These are phyloP conservation scores for Lanius ludovicianus DNA, from an alignment of 2,113 vertebrate genomes.

Conservation along the genomic window DNA sequence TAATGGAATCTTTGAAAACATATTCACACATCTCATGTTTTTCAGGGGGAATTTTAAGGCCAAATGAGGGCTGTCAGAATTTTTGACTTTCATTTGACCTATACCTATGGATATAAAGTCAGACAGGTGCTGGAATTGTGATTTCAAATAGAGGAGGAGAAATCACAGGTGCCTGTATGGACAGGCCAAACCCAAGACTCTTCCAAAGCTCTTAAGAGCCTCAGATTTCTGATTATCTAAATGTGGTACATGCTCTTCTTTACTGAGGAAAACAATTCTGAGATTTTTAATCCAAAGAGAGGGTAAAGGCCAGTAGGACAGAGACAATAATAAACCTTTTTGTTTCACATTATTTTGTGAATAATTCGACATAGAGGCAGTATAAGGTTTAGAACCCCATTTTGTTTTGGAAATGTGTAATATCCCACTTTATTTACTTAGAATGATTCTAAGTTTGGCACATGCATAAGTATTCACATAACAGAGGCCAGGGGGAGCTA, in stretches of 20 bases:
- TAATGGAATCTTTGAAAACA: conserved; percentile 30
- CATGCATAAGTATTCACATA: neutral
- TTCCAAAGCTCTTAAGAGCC: neutral
- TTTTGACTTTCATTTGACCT: neutral
- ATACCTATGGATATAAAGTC: neutral
- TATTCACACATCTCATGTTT: neutral
- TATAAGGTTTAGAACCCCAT: neutral
- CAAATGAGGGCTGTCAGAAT: neutral
- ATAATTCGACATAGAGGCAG: neutral
- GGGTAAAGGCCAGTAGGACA: neutral
- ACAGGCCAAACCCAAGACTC: neutral
- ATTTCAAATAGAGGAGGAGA: neutral
- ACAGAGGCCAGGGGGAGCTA: neutral
- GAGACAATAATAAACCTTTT: neutral
- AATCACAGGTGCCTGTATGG: neutral
- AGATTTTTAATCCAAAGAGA: neutral
- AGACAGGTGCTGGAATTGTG: neutral
- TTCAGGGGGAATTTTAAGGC: neutral
- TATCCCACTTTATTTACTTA: neutral
- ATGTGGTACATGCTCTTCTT: neutral
- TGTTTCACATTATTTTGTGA: neutral
- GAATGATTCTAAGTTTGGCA: neutral
- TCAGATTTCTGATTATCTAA: neutral
- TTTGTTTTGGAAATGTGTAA: neutral
- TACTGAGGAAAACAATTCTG: neutral